Evolutionary conservation across 37 sponge, comb jelly and placozoan species (phyloP).

Genomic region (Chondrilla cf. caribensis): DNA sequence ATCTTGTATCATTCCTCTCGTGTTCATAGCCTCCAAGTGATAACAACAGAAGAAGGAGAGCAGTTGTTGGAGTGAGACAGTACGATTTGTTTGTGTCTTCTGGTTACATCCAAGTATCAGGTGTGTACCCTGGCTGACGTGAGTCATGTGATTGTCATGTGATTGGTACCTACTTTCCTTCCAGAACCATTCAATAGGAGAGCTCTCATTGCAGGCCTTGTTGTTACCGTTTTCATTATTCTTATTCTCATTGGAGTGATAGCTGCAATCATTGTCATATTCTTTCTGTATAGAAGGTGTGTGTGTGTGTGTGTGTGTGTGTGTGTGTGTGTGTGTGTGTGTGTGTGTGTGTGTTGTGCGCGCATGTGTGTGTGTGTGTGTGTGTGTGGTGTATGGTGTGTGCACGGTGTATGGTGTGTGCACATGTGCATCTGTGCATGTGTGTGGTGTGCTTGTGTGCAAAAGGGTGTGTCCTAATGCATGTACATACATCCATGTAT

Average conservation of each 20-base stretch:
- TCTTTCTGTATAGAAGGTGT: conserved; percentile 10
- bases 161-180: too few relatives aligned
- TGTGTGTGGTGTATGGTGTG: conserved; percentile 6
- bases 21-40: too few relatives aligned
- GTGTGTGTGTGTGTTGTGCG: conserved; percentile 8
- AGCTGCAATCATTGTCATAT: conserved; percentile 6
- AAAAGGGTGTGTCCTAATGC: background rate
- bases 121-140: too few relatives aligned
- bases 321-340: conserved; percentile 2
- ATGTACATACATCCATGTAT: background rate
- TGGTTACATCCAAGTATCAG: too few relatives aligned
- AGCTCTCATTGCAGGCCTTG: conserved; percentile 45
- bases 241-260: conserved; percentile 8
- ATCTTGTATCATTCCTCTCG: too few relatives aligned
- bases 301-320: conserved; percentile 8
- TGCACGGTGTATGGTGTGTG: background rate
- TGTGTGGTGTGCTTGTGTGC: background rate
- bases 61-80: too few relatives aligned
- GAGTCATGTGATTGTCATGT: too few relatives aligned
- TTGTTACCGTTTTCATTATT: conserved; percentile 4
- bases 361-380: background rate
- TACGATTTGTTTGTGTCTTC: too few relatives aligned
- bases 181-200: background rate
- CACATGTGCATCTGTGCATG: background rate
- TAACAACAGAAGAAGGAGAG: too few relatives aligned